These are phyloP conservation scores for Ochropacha duplaris DNA, from an alignment of 2,888 invertebrate genomes.

Conservation along the genomic window DNA sequence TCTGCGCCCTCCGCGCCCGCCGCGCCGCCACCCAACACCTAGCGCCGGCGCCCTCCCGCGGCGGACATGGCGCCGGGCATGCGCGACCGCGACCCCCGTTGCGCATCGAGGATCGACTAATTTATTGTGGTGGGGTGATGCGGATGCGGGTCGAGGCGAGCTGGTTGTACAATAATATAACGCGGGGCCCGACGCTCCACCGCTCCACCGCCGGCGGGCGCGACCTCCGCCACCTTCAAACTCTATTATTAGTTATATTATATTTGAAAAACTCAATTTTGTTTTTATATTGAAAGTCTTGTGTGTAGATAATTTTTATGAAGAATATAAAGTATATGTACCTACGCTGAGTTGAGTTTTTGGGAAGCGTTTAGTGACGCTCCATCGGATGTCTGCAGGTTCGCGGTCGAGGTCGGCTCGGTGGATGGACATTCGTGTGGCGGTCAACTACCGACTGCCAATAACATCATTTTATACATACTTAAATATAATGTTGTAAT, in stretches of 20 bases:
- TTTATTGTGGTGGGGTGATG: not conserved
- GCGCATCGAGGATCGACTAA: not conserved
- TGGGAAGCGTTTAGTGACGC: slow-evolving; percentile 35
- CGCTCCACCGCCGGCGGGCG: slow-evolving; percentile 19
- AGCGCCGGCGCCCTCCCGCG: slow-evolving; percentile 26
- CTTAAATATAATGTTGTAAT: slow-evolving; percentile 43
- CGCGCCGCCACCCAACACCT: slow-evolving; percentile 43
- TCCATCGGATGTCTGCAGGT: slow-evolving; percentile 8
- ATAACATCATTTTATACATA: slow-evolving; percentile 12
- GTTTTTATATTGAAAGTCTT: slow-evolving; percentile 77
- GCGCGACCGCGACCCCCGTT: not conserved
- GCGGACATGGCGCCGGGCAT: slow-evolving; percentile 6
- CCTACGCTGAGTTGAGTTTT: slow-evolving; percentile 67
- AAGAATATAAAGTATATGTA: slow-evolving; percentile 80
- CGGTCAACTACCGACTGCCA: slow-evolving; percentile 9
- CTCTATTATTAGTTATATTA: slow-evolving; percentile 12
- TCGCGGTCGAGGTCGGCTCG: slow-evolving; percentile 11
- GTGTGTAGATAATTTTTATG: slow-evolving; percentile 82
- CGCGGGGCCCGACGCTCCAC: slow-evolving; percentile 9
- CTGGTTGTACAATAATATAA: slow-evolving; percentile 3
- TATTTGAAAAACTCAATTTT: slow-evolving; percentile 73
- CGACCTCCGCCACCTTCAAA: not conserved
- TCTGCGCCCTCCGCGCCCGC: slow-evolving; percentile 12
- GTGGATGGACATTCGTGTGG: slow-evolving; percentile 4
- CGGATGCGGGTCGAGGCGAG: slow-evolving; percentile 1